Conservation (phyloP, 1,140 invertebrate genomes). For the Habropoda laboriosa region DNA sequence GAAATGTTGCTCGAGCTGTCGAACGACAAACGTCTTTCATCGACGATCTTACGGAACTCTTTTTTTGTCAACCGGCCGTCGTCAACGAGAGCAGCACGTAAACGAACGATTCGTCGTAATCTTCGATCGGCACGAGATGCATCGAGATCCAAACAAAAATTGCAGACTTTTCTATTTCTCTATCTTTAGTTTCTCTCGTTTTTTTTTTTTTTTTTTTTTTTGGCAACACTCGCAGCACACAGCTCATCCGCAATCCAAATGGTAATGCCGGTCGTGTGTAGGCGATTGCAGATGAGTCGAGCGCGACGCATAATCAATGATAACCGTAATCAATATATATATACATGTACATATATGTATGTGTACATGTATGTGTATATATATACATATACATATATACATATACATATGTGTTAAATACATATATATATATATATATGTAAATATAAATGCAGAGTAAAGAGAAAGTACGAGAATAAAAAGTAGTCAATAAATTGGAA, state of each 20-base stretch:
- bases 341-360: too few species aligned
- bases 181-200: slow-evolving; percentile 3
- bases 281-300: slow-evolving; percentile 57
- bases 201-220: background rate
- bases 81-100: slow-evolving; percentile 46
- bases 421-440: too few species aligned
- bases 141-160: slow-evolving; percentile 36
- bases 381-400: too few species aligned
- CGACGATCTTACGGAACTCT: slow-evolving; percentile 16
- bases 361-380: too few species aligned
- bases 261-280: slow-evolving; percentile 23
- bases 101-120: slow-evolving; percentile 57
- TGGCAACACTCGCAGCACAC: slow-evolving; percentile 33
- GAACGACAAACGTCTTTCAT: slow-evolving; percentile 1
- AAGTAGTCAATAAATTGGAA: slow-evolving; percentile 77
- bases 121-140: slow-evolving; percentile 19
- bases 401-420: too few species aligned
- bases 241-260: slow-evolving; percentile 50
- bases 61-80: slow-evolving; percentile 16
- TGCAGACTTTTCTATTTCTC: slow-evolving; percentile 26
- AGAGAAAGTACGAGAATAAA: slow-evolving; percentile 73
- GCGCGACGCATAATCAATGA: slow-evolving; percentile 31
- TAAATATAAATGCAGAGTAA: slow-evolving; percentile 79
- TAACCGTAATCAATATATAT: slow-evolving; percentile 65
- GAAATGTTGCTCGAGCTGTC: slow-evolving; percentile 13